Base-by-base conservation (phyloP, 1,140 invertebrate species). In the Vanessa tameamea region DNA sequence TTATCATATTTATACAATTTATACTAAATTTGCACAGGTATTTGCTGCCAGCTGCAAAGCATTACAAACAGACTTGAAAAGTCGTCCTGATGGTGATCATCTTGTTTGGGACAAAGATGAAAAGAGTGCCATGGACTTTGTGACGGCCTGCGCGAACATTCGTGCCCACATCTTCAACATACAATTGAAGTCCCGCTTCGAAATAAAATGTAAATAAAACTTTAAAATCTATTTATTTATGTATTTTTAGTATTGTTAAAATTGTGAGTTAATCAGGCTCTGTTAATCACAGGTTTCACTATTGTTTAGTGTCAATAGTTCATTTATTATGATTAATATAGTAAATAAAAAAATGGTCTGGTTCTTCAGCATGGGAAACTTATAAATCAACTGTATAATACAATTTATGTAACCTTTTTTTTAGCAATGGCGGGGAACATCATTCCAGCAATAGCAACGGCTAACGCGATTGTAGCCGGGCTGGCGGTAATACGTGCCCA, bases 81-180 rank as follows among this genome's bases (percentile, higher is more conserved):
- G 90, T 51, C 92, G 95, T 13, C 88, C 94, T 4, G 94, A 94
- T 11, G 95, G 94, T 47, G 96, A 97, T 81, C 95, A 96, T 83
- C 93, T 99, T 0, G 95, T 98, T 31, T 99, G 98, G 98, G 99
- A 99, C 89, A 99, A 99, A 92, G 99, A 99, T 93, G 98, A 99
- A 89, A 96, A 97, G 75, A 92, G 95, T 74, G 96, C 97, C 0
- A 98, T 99, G 97, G 96, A 99, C 91, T 99, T 99, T 94, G 98
- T 99, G 4, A 96, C 98, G 0, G 95, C 98, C 3, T 98, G 98
- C 90, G 96, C 98, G 1, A 99, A 99, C 90, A 96, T 99, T 72
- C 94, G 99, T 51, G 95, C 97, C 0, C 93, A 97, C 79, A 98
- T 99, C 80, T 99, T 99, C 93, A 95, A 96, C 53, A 99, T 99